Conservation (phyloP, 2,888 invertebrate species). For the Micoletzkya japonica region DNA sequence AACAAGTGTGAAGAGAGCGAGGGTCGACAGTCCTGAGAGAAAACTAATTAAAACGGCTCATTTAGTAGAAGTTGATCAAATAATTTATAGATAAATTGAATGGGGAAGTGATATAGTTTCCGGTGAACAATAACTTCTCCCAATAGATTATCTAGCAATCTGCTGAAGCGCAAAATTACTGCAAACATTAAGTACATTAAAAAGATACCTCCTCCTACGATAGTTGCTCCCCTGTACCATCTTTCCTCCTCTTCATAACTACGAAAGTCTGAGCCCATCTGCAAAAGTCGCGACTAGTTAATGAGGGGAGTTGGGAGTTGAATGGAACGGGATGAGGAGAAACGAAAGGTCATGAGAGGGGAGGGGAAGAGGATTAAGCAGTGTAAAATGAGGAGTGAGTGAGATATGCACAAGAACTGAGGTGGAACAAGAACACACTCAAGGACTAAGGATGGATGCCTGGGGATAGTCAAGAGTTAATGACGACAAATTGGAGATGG, state of each 20-base stretch:
- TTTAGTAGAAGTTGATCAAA: not conserved
- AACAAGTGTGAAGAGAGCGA: constrained; percentile 17
- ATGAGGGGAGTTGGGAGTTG: no score
- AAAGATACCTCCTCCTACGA: constrained; percentile 1
- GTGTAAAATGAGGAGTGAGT: no score
- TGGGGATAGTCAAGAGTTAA: no score
- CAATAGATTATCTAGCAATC: not conserved
- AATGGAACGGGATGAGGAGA: no score
- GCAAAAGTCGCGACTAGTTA: no score
- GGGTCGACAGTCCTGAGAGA: constrained; percentile 15
- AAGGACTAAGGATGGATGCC: no score
- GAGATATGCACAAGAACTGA: no score
- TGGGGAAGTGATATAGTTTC: not conserved
- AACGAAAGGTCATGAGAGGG: no score
- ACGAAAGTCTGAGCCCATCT: not conserved
- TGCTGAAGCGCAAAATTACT: not conserved
- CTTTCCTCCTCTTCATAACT: constrained; percentile 20
- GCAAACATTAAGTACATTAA: not conserved
- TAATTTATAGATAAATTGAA: not conserved
- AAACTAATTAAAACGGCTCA: not conserved
- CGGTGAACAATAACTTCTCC: no score
- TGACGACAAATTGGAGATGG: no score
- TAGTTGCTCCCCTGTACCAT: constrained; percentile 20
- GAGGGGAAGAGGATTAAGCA: no score
- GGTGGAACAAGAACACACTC: no score